Percentiles rank a stretch among this genome's conserved stretches.
These are phyloP conservation scores for Micromys minutus DNA, from an alignment of 2,113 vertebrate species.

Conservation along the genomic window DNA sequence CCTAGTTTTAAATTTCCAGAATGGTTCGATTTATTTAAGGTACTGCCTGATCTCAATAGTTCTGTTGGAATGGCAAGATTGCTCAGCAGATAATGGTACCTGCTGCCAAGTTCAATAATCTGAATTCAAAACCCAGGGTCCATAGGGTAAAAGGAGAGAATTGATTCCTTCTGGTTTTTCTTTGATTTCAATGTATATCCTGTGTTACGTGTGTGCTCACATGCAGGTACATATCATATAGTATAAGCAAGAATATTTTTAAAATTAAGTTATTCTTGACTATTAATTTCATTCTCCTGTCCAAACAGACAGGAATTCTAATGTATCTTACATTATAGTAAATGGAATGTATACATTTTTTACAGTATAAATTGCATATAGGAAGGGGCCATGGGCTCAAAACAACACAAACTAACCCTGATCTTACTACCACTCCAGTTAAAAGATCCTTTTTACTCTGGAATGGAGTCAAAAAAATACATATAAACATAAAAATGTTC, in stretches of 20 bases:
- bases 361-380: not conserved
- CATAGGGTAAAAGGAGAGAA: not conserved
- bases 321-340: not conserved
- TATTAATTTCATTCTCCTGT: not conserved
- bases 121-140: not conserved
- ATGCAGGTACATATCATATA: not conserved
- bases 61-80: not conserved
- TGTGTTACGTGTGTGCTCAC: not conserved
- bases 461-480: constrained; percentile 9
- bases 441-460: not conserved
- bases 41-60: not conserved
- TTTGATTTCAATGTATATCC: not conserved
- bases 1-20: not conserved
- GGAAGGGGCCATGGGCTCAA: not conserved
- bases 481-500: not conserved
- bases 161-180: not conserved
- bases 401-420: not conserved
- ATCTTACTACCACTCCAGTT: too few species aligned
- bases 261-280: not conserved
- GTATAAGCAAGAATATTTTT: not conserved
- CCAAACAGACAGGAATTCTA: not conserved
- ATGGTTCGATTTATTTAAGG: not conserved
- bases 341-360: too few species aligned
- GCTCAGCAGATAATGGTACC: not conserved
- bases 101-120: not conserved